Evolutionary conservation across 2,797 vertebrate genomes (phyloP), one percentile per base, ranked within the genome.

Genomic region (Schizopygopsis malacanthus): DNA sequence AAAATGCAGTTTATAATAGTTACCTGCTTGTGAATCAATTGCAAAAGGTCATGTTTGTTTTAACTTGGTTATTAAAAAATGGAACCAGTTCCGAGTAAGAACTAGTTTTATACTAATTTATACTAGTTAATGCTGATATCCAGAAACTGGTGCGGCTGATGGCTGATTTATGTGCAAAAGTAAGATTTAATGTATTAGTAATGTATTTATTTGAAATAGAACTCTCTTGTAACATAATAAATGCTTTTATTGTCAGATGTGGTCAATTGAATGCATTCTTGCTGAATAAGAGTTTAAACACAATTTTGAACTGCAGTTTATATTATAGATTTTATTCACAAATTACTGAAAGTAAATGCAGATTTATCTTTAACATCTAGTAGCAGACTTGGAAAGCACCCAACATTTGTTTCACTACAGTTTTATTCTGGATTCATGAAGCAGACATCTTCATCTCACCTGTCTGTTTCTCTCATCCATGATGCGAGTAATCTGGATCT

Each of bases 401-500:
- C 3, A 20, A 50, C 4, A 52, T 20, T 43, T n/a, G 52, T 37
- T 65, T 22, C 6, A 3, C 5, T 13, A 37, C 5, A 39, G 6
- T 33, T 20, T 56, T 39, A 59, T 37, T 28, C 41, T 77, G 10
- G 25, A 47, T 65, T 47, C 18, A 54, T 67, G 15, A n/a, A 33
- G 7, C 16, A 41, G 20, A 47, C 1, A 25, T 65, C 39, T 56
- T 77, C 47, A 72, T 84, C 93, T 95, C 90, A 99, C 98, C 97
- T 99, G 98, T 87, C 98, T 95, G 94, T 99, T 99, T 92, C 98
- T 96, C 91, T 99, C 98, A 86, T 99, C 98, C 90, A 97, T 95
- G 88, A 99, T 99, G 91, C 98, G 95, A 5, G 97, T 98, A 94
- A 99, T 99, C 93, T 99, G 98, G 94, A 99, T 99, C 96, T 99